phyloP scores from a whole-genome alignment of 2,888 invertebrate genomes.

The Syrphus vitripennis region DNA sequence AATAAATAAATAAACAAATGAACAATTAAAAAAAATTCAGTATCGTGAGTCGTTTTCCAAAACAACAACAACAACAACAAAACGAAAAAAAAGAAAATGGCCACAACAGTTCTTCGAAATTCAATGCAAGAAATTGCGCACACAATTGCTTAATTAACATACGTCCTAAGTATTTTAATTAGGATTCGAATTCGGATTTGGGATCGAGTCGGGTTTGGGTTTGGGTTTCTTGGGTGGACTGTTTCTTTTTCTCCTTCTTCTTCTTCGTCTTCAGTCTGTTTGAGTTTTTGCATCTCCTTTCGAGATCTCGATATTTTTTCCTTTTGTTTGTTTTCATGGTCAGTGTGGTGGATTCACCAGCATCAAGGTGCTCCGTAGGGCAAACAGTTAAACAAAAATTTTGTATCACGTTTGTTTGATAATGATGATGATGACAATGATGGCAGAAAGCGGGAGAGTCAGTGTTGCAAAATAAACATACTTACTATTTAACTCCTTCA shows the following conservation, averaged over 20 bases:
- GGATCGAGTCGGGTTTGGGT: neutral
- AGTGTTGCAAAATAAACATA: neutral
- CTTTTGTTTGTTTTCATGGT: constrained; percentile 25
- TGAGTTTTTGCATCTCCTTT: constrained; percentile 46
- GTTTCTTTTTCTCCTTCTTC: neutral
- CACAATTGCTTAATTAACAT: constrained; percentile 75
- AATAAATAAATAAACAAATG: constrained; percentile 37
- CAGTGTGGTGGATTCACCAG: constrained; percentile 24
- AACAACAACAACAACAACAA: neutral
- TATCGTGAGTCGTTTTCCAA: constrained; percentile 41
- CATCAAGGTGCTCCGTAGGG: neutral
- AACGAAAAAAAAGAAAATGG: neutral
- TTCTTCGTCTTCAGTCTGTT: neutral
- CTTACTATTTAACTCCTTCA: constrained; percentile 51
- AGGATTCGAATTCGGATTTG: constrained; percentile 53
- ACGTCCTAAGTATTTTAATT: constrained; percentile 74
- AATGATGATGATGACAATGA: constrained; percentile 68
- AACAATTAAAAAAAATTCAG: constrained; percentile 52
- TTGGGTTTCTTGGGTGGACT: neutral
- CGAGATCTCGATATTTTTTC: constrained; percentile 22
- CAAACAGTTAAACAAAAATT: constrained; percentile 27
- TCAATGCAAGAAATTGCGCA: constrained; percentile 72
- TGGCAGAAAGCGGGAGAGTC: constrained; percentile 15
- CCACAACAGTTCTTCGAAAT: constrained; percentile 70
- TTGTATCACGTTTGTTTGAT: constrained; percentile 69